Conservation (phyloP, 1,140 invertebrate genomes). For the Heliothis virescens region DNA sequence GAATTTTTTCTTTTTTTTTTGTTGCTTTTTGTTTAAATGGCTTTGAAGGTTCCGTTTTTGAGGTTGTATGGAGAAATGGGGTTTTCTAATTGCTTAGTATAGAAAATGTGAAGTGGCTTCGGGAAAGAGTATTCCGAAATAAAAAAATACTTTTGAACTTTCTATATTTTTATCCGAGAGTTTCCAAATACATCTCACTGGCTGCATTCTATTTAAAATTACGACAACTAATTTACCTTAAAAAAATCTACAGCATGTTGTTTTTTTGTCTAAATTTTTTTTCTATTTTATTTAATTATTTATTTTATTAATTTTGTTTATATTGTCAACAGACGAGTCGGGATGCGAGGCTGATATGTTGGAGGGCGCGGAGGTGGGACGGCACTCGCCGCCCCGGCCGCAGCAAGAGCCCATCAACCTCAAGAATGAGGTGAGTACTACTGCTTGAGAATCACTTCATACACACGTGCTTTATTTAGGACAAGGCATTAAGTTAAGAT, state of each 20-base stretch:
- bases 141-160: too few species aligned
- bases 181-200: too few species aligned
- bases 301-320: neutral
- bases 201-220: too few species aligned
- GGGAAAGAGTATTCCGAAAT: too few species aligned
- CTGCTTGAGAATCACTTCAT: constrained; percentile 42
- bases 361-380: constrained; percentile 87
- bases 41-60: neutral
- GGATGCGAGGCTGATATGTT: constrained; percentile 90
- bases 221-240: too few species aligned
- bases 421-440: constrained; percentile 76
- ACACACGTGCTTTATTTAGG: constrained; percentile 3
- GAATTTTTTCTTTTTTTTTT: neutral
- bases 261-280: too few species aligned
- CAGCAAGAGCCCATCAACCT: constrained; percentile 84
- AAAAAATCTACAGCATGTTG: too few species aligned
- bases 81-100: too few species aligned
- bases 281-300: neutral
- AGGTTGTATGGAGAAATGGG: neutral
- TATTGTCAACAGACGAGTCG: constrained; percentile 87
- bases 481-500: neutral
- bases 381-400: constrained; percentile 84
- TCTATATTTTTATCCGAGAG: too few species aligned
- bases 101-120: too few species aligned
- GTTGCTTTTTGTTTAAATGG: neutral